phyloP scores from a whole-genome alignment of 2,113 vertebrate genomes.

The Pachypanchax playfairii region DNA sequence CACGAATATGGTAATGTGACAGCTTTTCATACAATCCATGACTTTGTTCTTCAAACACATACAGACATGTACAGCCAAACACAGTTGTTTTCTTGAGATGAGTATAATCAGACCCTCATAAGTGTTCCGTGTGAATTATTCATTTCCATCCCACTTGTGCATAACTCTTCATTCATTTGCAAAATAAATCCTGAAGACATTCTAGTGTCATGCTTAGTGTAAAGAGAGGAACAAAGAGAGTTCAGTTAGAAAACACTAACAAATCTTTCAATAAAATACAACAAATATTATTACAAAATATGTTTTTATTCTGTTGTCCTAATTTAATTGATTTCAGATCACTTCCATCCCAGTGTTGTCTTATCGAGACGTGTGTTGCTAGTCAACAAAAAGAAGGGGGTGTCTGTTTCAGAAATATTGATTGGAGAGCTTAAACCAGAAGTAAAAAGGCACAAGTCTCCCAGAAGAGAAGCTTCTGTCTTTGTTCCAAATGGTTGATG shows the following conservation, averaged over 20 bases:
- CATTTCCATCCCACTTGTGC: slow-evolving; percentile 70
- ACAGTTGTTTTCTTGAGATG: slow-evolving; percentile 62
- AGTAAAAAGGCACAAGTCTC: slow-evolving; percentile 16
- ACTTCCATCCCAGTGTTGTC: background rate
- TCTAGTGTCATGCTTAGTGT: slow-evolving; percentile 36
- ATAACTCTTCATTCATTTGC: slow-evolving; percentile 66
- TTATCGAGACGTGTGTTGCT: background rate
- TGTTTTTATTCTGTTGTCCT: background rate
- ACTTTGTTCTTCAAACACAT: slow-evolving; percentile 62
- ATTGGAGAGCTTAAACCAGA: slow-evolving; percentile 7
- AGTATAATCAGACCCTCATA: slow-evolving; percentile 69
- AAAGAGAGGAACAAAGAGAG: slow-evolving; percentile 33
- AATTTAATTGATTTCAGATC: background rate
- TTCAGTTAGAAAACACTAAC: slow-evolving; percentile 1
- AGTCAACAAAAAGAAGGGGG: background rate
- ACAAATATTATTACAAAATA: too few species aligned
- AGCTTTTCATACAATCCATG: slow-evolving; percentile 57
- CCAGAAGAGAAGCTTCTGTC: slow-evolving; percentile 6
- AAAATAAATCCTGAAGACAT: slow-evolving; percentile 57
- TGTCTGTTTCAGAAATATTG: slow-evolving; percentile 18
- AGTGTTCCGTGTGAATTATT: slow-evolving; percentile 70
- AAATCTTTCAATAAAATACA: background rate
- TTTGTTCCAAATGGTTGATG: slow-evolving; percentile 6
- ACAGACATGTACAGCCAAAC: slow-evolving; percentile 42
- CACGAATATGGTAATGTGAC: slow-evolving; percentile 63